A percentile compares a stretch with the other conserved stretches of the same genome.
Evolutionary conservation across 1,140 invertebrate species (phyloP).

Genomic region (Drosophila mojavensis): DNA sequence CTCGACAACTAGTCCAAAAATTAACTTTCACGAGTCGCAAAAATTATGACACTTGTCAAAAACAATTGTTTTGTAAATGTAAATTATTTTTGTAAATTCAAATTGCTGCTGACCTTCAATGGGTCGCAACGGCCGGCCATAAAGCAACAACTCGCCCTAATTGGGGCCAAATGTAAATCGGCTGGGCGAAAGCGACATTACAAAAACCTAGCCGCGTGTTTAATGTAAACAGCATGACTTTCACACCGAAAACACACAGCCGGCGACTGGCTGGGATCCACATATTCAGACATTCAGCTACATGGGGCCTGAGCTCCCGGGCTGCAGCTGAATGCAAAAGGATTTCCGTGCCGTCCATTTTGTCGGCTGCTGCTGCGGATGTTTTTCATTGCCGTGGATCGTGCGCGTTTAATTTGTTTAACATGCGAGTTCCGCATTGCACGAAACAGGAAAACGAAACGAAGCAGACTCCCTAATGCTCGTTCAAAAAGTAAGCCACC

Average conservation of each 20-base stretch:
- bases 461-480: too few relatives aligned
- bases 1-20: constrained; percentile 31
- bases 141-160: constrained; percentile 50
- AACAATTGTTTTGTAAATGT: constrained; percentile 79
- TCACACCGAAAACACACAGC: constrained; percentile 5
- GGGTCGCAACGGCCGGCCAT: background rate
- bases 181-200: constrained; percentile 29
- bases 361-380: constrained; percentile 9
- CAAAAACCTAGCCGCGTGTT: constrained; percentile 43
- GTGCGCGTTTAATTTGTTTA: constrained; percentile 72
- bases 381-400: constrained; percentile 12
- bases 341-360: constrained; percentile 41
- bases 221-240: constrained; percentile 61
- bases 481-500: too few relatives aligned
- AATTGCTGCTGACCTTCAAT: constrained; percentile 72
- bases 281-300: constrained; percentile 20
- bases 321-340: constrained; percentile 38
- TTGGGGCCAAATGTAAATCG: constrained; percentile 35
- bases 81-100: constrained; percentile 18
- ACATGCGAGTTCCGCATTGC: constrained; percentile 43
- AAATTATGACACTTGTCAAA: constrained; percentile 68
- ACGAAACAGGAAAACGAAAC: background rate
- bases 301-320: constrained; percentile 20
- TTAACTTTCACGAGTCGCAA: constrained; percentile 28
- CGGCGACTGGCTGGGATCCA: constrained; percentile 22